Percentiles rank a stretch among this genome's conserved stretches.
Conservation (phyloP, 2,888 invertebrate genomes). For the Leucophenga maculata region DNA sequence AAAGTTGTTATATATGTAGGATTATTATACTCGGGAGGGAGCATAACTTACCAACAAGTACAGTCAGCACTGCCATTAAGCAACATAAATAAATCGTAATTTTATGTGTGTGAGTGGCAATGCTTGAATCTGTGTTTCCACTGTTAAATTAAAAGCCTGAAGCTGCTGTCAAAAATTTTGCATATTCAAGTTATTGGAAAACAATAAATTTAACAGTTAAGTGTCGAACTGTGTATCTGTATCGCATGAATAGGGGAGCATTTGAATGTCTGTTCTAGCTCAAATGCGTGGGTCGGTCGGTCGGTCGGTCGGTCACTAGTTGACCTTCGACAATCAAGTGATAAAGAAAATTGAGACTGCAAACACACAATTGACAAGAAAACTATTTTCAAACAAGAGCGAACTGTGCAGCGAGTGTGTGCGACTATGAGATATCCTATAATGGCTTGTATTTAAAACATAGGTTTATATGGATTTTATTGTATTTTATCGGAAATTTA, state of each 20-base stretch:
- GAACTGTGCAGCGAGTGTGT: too few species aligned
- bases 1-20: too few species aligned
- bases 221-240: slow-evolving; percentile 35
- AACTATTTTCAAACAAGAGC: too few species aligned
- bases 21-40: slow-evolving; percentile 41
- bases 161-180: slow-evolving; percentile 9
- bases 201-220: slow-evolving; percentile 58
- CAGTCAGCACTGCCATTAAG: neutral
- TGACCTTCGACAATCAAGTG: slow-evolving; percentile 52
- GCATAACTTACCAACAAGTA: neutral
- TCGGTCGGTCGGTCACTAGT: slow-evolving; percentile 40
- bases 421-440: too few species aligned
- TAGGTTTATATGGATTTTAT: too few species aligned
- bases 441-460: too few species aligned
- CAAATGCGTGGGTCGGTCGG: slow-evolving; percentile 3
- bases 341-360: neutral
- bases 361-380: neutral
- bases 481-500: too few species aligned
- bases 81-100: neutral
- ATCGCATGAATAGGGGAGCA: neutral
- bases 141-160: neutral
- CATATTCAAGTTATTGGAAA: slow-evolving; percentile 52
- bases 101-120: neutral
- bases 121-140: neutral
- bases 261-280: neutral